A percentile compares a stretch with the other conserved stretches of the same genome.
Conservation (phyloP, 53 echinoderm and acorn worm species). For the Actinopyga echinites region DNA sequence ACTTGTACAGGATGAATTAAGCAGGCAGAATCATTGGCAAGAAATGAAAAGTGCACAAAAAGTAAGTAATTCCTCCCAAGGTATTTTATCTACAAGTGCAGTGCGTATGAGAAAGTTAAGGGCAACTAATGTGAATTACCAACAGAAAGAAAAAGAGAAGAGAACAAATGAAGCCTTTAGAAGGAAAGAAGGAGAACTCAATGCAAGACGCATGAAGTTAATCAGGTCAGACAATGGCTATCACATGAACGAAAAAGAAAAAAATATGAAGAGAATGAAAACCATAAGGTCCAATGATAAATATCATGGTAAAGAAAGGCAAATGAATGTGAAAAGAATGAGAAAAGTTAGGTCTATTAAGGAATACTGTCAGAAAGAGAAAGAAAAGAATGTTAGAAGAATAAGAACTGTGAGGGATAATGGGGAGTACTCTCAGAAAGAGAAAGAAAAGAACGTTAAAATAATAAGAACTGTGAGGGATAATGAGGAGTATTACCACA, state of each 20-base stretch:
- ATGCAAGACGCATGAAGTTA: too few species aligned
- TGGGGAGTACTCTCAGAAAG: background rate
- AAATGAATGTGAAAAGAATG: background rate
- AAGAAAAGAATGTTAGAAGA: background rate
- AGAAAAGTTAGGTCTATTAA: background rate
- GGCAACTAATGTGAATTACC: background rate
- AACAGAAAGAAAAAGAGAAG: background rate
- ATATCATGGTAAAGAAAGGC: background rate
- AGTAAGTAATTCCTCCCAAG: background rate
- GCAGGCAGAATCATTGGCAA: too few species aligned
- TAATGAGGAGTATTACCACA: background rate
- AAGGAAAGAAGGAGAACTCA: too few species aligned
- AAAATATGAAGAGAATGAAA: background rate
- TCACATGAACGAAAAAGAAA: background rate
- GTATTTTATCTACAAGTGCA: background rate
- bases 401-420: background rate
- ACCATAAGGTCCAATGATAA: background rate
- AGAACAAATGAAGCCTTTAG: too few species aligned
- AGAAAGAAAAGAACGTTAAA: background rate
- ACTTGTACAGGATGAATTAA: too few species aligned
- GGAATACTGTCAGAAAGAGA: background rate
- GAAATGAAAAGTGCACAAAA: too few species aligned
- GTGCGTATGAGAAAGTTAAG: conserved; percentile 9
- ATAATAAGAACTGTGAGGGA: background rate
- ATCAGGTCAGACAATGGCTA: too few species aligned